Base-by-base conservation (phyloP, 2,888 invertebrate genomes). In the Agrotis segetum region DNA sequence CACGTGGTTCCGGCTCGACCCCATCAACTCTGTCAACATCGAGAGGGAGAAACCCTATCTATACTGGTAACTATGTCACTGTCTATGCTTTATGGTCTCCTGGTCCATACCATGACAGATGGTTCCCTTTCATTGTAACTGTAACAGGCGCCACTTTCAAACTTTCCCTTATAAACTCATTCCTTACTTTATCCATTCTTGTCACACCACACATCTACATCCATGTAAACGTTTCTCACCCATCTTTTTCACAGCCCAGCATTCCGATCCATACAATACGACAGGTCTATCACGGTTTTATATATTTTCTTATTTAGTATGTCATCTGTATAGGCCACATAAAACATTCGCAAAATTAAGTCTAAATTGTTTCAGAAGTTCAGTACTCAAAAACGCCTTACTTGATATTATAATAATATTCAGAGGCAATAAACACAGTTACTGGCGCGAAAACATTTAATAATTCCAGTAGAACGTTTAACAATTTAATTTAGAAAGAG, bases 1-100 rank as follows among this genome's bases (percentile, higher is more conserved):
- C 88, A 99, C 99, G 87, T 99, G 99, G 99, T 99, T 99, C 95
- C 97, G 99, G 79, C 97, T 99, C 92, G 99, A 99, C 96, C 99
- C 99, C 90, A 98, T 99, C 96, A 99, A 99, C 97, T 99, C 99
- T 74, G 99, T 99, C 93, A 99, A 99, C 97, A 99, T 99, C 92
- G 99, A 99, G 96, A 97, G 99, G 88, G 99, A 99, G 96, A 99
- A 99, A 95, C 99, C 99, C 52, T 99, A 99, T 95, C 97, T 99
- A 83, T 99, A 99, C 96, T 99, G 99, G 99, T 99, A 96, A 97
- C 63, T 55, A 44, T 68, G 14, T 21, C 46, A 29, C 19, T 19
- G 3, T 17, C n/a, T 16, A 46, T 16, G n/a, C 14, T 34, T 19
- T 50, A 50, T 58, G 7, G 0, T 34, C 14, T 59, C 44, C 16